Base-by-base conservation (phyloP, 1,140 invertebrate genomes). In the Bathynomus jamesi region DNA sequence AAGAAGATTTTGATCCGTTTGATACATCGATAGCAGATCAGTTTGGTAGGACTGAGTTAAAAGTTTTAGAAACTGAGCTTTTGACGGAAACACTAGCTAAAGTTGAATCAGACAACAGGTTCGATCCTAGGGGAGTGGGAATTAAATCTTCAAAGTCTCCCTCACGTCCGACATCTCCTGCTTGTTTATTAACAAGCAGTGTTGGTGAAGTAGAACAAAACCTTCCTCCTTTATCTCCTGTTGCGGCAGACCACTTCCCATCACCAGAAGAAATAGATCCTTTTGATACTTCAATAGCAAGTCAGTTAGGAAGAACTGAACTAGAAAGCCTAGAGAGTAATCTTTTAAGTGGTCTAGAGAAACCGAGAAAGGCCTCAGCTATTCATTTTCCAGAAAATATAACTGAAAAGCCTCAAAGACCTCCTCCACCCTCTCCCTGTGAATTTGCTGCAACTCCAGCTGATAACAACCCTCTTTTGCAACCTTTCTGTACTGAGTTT, bases 1-100 rank as follows among this genome's bases (percentile, higher is more conserved):
- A 1, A 89, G 90, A 69, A 88, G 88, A 82, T 86, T 65, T 74
- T 72, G 79, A 80, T 76, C 79, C 79, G n/a, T 80, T 79, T 53
- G 78, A 79, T 31, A 79, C 78, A n/a, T 76, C 78, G 13, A 79
- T 78, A 40, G 78, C 77, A 11, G 70, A 79, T 29, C 65, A 74
- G 28, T 71, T 71, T 30, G 68, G 72, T 13, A 67, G 30, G 31
- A 71, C 89, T 11, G 91, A 93, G 82, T 79, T 93, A 5, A 91
- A 91, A 80, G 86, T 89, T 78, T 81, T 93, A 24, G 91, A 93
- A 82, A 86, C 89, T 78, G 91, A 93, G 81, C 79, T 93, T 11
- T 84, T 92, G 3, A 86, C 17, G 27, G 32, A 53, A 25, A 29
- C 21, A 28, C 11, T 21, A 27, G 24, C 8, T 27, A 21, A 21